Evolutionary conservation across 1,140 invertebrate species (phyloP), one percentile per base, ranked within the genome.

Genomic region (Lanistes nyassanus): DNA sequence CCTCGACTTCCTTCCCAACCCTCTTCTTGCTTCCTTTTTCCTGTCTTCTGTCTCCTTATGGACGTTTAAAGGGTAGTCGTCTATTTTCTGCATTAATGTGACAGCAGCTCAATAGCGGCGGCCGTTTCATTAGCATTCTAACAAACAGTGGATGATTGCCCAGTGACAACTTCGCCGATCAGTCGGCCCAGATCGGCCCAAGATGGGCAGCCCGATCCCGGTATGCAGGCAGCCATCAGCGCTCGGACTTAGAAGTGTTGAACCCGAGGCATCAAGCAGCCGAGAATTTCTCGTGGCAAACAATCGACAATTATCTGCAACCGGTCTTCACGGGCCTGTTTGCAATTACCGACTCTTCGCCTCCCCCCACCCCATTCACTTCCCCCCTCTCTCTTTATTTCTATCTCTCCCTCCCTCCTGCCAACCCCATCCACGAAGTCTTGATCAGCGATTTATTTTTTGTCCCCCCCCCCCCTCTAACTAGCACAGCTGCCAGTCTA

Each of bases 101-200:
- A 70, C 68, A 55, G 26, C 21, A 19, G 68, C 31, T 70, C 51
- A 55, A 70, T 70, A 26, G 51, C 68, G 42, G 7, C 29, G 51
- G n/a, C 9, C 65, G 36, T 55, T 70, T 70, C 68, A 70, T 70
- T 70, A 70, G 68, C 68, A 70, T 70, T 70, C 68, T 70, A 70
- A 70, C 68, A 70, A 70, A 70, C 68, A 70, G 68, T 55, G 68
- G n/a, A 70, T 70, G 68, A 70, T 70, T 70, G 68, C 47, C 68
- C 31, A 56, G 47, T 70, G 68, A 70, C 68, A 70, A 70, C 29
- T n/a, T 42, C 23, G 51, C 68, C 42, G 29, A 60, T 26, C 56
- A 9, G 13, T 11, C 56, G 11, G n/a, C 56, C 13, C n/a, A 31
- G 29, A 26, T 9, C 29, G 23, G 29, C n/a, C 13, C n/a, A 31